Evolutionary conservation across 2,113 vertebrate species (phyloP).

Genomic region (Spea multiplicata): DNA sequence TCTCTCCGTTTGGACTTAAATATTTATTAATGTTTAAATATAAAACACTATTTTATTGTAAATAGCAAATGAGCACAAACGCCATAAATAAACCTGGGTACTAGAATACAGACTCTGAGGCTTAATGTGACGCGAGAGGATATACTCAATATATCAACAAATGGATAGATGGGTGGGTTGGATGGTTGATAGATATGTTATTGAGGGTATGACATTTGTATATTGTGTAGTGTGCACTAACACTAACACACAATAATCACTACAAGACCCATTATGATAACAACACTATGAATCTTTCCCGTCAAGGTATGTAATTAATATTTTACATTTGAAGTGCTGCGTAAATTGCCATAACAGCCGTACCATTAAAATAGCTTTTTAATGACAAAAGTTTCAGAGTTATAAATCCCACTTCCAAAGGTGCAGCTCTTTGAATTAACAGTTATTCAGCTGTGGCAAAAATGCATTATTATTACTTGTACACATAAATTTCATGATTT

Average conservation of each 20-base stretch:
- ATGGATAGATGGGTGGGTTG: too few relatives aligned
- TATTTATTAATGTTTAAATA: too few relatives aligned
- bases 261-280: constrained; percentile 36
- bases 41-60: too few relatives aligned
- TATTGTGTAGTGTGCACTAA: constrained; percentile 15
- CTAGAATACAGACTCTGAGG: too few relatives aligned
- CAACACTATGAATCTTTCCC: constrained; percentile 40
- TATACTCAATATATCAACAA: too few relatives aligned
- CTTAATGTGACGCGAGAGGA: too few relatives aligned
- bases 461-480: constrained; percentile 50
- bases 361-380: constrained; percentile 46
- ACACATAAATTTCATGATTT: constrained; percentile 51
- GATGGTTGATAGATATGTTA: too few relatives aligned
- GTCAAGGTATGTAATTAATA: constrained; percentile 42
- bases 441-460: constrained; percentile 40
- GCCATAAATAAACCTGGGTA: too few relatives aligned
- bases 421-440: constrained; percentile 43
- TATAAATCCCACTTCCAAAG: constrained; percentile 47
- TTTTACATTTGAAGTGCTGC: constrained; percentile 34
- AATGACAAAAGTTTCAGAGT: constrained; percentile 43
- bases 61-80: too few relatives aligned
- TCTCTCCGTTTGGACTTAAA: too few relatives aligned
- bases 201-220: not conserved
- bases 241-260: constrained; percentile 19
- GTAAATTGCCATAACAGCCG: constrained; percentile 47